Evolutionary conservation across 2,113 vertebrate genomes (phyloP), one percentile per base, ranked within the genome.

Genomic region (Hippocampus barbouri): DNA sequence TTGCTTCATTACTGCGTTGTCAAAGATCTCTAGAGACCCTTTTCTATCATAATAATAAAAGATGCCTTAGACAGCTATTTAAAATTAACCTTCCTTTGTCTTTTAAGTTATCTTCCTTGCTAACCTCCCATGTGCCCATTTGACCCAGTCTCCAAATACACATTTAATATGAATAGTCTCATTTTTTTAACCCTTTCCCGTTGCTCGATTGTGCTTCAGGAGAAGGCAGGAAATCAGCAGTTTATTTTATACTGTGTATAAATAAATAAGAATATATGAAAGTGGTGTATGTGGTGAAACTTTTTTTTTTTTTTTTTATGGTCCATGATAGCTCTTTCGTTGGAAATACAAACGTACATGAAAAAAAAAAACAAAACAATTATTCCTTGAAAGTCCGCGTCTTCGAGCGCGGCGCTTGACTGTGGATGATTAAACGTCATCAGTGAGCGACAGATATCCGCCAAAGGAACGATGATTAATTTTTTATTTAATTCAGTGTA

Each of bases 51-150:
- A 11, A 56, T 56, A 89, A 90, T 89, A 86, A 88, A 88, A 90
- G 85, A 91, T 91, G 92, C 91, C 90, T 92, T 93, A 90, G 92
- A 92, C 82, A 90, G 88, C 90, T 87, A 83, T 92, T 89, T 83
- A 68, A 68, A 68, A 43, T 23, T 23, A 43, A 45, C 83, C 67
- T 73, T 83, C 73, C 85, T 84, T 82, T 20, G 14, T 70, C 84
- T 89, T 85, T 78, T 91, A 89, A 83, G 72, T 89, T 86, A 86
- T 85, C 69, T 79, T 86, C 66, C 82, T 80, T 88, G 81, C 76
- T 76, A 73, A 88, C 79, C 73, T 88, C 60, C 83, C 82, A 86
- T 90, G 86, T 88, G 91, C 85, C 90, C 86, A 89, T 86, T 68
- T 79, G 87, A 84, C 66, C 66, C 75, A 86, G 85, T 82, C 86